These are phyloP conservation scores for Colossoma macropomum DNA, from an alignment of 2,113 vertebrate species.

Conservation along the genomic window DNA sequence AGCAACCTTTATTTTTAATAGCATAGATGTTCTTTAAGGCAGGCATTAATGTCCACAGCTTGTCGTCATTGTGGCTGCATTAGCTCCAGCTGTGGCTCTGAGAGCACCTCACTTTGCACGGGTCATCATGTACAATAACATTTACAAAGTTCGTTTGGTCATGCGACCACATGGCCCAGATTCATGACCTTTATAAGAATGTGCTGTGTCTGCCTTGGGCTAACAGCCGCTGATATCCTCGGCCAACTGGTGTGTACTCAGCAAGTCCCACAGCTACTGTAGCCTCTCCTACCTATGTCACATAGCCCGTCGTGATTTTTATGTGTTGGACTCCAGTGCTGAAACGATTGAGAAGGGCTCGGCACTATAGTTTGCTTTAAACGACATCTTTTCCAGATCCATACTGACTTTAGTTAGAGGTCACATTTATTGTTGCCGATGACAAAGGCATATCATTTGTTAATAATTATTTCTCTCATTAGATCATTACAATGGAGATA, in stretches of 20 bases:
- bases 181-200: slow-evolving; percentile 67
- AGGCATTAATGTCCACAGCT: background rate
- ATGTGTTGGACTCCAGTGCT: slow-evolving; percentile 20
- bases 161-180: slow-evolving; percentile 55
- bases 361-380: background rate
- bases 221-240: slow-evolving; percentile 59
- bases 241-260: slow-evolving; percentile 64
- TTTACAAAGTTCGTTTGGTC: slow-evolving; percentile 63
- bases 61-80: background rate
- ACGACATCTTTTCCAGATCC: background rate
- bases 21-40: background rate
- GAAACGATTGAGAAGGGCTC: slow-evolving; percentile 21
- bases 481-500: background rate
- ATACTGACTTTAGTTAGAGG: background rate
- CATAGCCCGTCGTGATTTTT: background rate
- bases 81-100: background rate
- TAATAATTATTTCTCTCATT: background rate
- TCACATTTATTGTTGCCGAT: background rate
- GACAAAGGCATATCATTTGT: background rate
- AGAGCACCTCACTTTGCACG: slow-evolving; percentile 25
- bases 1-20: background rate
- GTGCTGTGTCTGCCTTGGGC: slow-evolving; percentile 60
- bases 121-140: slow-evolving; percentile 62
- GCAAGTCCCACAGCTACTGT: slow-evolving; percentile 55
- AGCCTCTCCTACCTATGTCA: slow-evolving; percentile 41